These are phyloP conservation scores for Helarctos malayanus DNA, from an alignment of 2,797 vertebrate genomes.

Conservation along the genomic window DNA sequence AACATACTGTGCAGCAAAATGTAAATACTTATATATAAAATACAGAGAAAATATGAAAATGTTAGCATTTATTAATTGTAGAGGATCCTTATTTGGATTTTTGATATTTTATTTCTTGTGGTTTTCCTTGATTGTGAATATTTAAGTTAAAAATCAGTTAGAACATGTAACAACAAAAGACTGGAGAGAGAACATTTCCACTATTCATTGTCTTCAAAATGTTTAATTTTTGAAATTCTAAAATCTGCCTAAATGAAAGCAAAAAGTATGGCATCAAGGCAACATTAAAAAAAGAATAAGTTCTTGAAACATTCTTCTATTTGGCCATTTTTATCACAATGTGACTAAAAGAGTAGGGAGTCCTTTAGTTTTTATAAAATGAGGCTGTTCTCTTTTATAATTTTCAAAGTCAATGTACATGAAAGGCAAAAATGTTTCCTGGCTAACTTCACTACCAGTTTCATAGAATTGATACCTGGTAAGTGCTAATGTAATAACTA, in stretches of 20 bases:
- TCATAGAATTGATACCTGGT: background rate
- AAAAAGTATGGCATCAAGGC: background rate
- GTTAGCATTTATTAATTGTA: background rate
- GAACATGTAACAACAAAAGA: background rate
- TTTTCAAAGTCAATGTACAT: constrained; percentile 3
- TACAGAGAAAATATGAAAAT: background rate
- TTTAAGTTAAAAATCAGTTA: background rate
- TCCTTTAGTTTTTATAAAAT: constrained; percentile 27
- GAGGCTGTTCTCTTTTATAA: background rate
- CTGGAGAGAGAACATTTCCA: background rate
- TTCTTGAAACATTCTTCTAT: background rate
- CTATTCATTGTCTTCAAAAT: background rate
- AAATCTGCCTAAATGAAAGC: background rate
- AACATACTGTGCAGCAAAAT: background rate
- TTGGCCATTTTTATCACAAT: background rate
- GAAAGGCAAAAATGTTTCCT: background rate
- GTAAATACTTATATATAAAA: background rate
- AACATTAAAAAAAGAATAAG: background rate
- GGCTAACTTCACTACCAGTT: background rate
- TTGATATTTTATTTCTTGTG: background rate
- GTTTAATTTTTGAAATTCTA: background rate
- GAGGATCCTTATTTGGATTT: background rate
- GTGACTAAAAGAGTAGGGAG: background rate
- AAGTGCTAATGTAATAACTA: background rate
- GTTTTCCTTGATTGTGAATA: background rate